Base-by-base conservation (phyloP, 2,113 vertebrate species). In the Brachyhypopomus occidentalis region DNA sequence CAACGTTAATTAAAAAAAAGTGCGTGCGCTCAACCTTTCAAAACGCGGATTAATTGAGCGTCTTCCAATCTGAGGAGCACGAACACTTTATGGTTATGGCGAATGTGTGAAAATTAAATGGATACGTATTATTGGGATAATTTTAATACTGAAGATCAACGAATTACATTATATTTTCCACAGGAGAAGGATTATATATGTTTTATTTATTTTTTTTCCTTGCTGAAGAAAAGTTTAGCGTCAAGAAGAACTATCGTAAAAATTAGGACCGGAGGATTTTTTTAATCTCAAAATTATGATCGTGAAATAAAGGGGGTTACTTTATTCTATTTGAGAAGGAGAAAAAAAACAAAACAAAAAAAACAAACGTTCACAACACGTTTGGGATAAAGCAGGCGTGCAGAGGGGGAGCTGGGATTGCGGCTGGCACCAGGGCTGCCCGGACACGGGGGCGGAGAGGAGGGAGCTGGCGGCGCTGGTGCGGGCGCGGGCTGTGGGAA, bases 1-100 rank as follows among this genome's bases (percentile, higher is more conserved):
- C 86, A 84, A 88, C 87, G 84, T 91, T 92, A 92, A 93, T 93
- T 92, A 89, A 91, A 91, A 88, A 88, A 88, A 67, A 78, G 78
- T 86, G 87, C 77, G 86, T 34, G 75, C 70, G 62, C 83, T 88
- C 87, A 88, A 89, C 88, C 87, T 90, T 88, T 92, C 81, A 55
- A 55, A 87, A 88, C 80, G 71, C 38, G 83, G 92, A 92, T 91
- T 93, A 92, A 92, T 92, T 92, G 89, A 88, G 88, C 72, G 80
- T 76, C 84, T 88, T 81, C 71, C 82, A 90, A 88, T 89, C 76
- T 83, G 62, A 83, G 86, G 78, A 83, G 80, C 84, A 75, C 81
- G 88, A 86, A 89, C 63, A 80, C 73, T 78, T 86, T 80, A 77
- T 64, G 81, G 79, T 88, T 78, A 86, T 69, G 84, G 81, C 85